Evolutionary conservation across 2,888 invertebrate species (phyloP).

Genomic region (Aethes cnicana): DNA sequence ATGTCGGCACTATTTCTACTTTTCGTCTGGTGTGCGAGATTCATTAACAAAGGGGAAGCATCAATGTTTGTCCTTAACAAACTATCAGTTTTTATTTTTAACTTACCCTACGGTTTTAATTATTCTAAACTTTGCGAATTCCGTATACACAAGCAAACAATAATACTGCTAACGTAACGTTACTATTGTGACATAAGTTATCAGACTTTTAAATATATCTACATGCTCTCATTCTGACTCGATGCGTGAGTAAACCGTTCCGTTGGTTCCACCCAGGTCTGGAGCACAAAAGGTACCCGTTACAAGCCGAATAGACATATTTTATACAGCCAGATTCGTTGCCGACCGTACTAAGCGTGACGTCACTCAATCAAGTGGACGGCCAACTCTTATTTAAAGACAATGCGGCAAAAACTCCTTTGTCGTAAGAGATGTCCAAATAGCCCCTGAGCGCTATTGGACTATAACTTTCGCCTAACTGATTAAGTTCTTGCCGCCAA

Average conservation of each 20-base stretch:
- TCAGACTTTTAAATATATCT: constrained; percentile 22
- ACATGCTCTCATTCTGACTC: no score
- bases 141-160: constrained; percentile 50
- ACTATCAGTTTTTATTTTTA: constrained; percentile 20
- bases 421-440: not conserved
- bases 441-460: not conserved
- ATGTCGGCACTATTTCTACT: constrained; percentile 47
- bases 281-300: no score
- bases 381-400: not conserved
- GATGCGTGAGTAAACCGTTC: no score
- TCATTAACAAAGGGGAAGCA: constrained; percentile 15
- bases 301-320: no score
- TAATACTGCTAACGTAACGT: constrained; percentile 53
- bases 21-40: constrained; percentile 59
- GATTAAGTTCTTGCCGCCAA: constrained; percentile 1
- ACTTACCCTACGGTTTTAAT: constrained; percentile 45
- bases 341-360: no score
- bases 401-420: not conserved
- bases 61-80: constrained; percentile 6
- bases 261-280: no score
- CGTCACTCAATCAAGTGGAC: no score
- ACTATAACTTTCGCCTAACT: not conserved
- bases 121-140: constrained; percentile 40
- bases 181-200: constrained; percentile 25
- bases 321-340: no score